These are phyloP conservation scores for Centropyge bicolor DNA, from an alignment of 2,797 vertebrate species.

Conservation along the genomic window DNA sequence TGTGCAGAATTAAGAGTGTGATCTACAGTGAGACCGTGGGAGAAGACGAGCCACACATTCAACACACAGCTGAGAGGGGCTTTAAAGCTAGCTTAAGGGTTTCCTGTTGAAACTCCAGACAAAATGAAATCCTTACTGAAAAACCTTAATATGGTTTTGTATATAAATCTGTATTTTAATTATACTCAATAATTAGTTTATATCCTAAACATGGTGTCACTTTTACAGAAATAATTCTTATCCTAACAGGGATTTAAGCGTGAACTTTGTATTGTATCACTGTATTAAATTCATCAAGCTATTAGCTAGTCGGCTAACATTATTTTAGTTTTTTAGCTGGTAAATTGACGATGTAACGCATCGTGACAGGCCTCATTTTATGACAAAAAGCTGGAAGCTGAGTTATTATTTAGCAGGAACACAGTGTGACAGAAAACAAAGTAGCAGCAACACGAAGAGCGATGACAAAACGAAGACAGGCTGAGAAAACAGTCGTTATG, in stretches of 20 bases:
- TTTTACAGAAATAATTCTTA: background rate
- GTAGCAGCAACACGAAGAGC: fast-evolving
- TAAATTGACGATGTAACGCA: constrained; percentile 14
- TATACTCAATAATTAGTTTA: background rate
- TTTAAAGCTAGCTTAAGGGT: background rate
- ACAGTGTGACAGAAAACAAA: background rate
- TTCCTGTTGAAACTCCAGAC: constrained; percentile 19
- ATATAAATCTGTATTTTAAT: too few relatives aligned
- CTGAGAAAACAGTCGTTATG: constrained; percentile 29
- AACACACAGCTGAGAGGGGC: background rate
- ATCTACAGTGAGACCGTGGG: constrained; percentile 5
- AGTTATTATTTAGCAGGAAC: background rate
- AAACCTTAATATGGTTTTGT: background rate
- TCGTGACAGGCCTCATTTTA: constrained; percentile 49
- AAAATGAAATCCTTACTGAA: background rate
- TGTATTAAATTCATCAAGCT: background rate
- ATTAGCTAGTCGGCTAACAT: constrained; percentile 21
- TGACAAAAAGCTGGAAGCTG: background rate
- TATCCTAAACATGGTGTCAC: background rate
- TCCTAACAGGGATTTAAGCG: background rate
- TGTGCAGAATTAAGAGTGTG: background rate
- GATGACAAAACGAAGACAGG: background rate
- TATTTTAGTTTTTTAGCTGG: constrained; percentile 4
- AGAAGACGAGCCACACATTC: background rate
- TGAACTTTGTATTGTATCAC: background rate